A percentile compares a stretch with the other conserved stretches of the same genome.
Evolutionary conservation across 2,888 invertebrate species (phyloP).

Genomic region (Polyommatus iphigenia): DNA sequence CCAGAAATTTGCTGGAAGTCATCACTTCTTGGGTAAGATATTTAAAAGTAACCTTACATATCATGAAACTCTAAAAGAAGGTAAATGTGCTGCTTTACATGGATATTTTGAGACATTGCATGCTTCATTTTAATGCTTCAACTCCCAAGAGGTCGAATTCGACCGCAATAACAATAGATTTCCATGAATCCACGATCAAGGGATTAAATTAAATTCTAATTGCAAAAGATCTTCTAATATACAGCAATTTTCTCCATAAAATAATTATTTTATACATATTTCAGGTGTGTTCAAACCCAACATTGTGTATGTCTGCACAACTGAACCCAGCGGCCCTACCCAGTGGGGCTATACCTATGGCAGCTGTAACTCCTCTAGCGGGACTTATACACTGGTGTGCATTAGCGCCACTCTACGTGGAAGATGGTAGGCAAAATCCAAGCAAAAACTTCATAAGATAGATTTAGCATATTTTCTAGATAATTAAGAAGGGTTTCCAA

Average conservation of each 20-base stretch:
- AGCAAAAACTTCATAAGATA: too few relatives aligned
- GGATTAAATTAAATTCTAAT: too few relatives aligned
- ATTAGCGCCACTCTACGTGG: conserved; percentile 81
- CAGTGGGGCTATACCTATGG: conserved; percentile 90
- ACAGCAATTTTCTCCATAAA: background rate
- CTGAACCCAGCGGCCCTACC: conserved; percentile 84
- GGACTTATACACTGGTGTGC: conserved; percentile 90
- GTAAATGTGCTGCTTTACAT: too few relatives aligned
- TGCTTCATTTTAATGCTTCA: too few relatives aligned
- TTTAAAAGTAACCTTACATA: too few relatives aligned
- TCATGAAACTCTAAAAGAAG: too few relatives aligned
- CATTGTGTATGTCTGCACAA: conserved; percentile 85
- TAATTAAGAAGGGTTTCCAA: background rate
- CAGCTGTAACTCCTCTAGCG: conserved; percentile 88
- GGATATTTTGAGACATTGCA: too few relatives aligned
- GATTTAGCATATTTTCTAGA: background rate
- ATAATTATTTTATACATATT: conserved; percentile 24
- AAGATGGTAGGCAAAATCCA: conserved; percentile 47
- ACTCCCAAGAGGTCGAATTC: too few relatives aligned
- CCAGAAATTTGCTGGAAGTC: conserved; percentile 83
- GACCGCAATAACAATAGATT: too few relatives aligned
- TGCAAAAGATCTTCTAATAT: background rate
- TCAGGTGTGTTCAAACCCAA: conserved; percentile 82
- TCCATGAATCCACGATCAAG: too few relatives aligned
- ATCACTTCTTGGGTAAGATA: conserved; percentile 84